Conservation (phyloP, 2,888 invertebrate species). For the Ophioninae sp. region DNA sequence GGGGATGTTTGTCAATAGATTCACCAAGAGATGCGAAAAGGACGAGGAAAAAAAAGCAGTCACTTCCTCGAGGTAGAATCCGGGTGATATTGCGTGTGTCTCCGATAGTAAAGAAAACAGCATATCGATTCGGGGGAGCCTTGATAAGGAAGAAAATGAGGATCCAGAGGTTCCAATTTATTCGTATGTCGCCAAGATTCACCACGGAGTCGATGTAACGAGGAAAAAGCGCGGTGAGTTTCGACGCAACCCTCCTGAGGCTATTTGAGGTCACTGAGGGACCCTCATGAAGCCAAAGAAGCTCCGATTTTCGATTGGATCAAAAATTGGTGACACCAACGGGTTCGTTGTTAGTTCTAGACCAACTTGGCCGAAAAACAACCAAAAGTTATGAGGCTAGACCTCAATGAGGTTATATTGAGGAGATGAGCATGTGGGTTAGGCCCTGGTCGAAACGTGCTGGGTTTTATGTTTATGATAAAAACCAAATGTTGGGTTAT, state of each 20-base stretch:
- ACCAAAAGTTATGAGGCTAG: no score
- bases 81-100: constrained; percentile 29
- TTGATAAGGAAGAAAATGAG: neutral
- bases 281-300: constrained; percentile 30
- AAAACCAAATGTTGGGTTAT: no score
- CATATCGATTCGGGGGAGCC: neutral
- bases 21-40: neutral
- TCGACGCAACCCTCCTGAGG: constrained; percentile 4
- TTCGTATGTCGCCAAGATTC: constrained; percentile 10
- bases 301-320: neutral
- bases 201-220: constrained; percentile 4
- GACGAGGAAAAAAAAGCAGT: constrained; percentile 2
- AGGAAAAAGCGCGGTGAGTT: constrained; percentile 13
- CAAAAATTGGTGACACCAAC: constrained; percentile 15
- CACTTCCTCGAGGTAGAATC: constrained; percentile 24
- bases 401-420: no score
- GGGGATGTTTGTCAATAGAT: constrained; percentile 2
- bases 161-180: constrained; percentile 27
- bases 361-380: no score
- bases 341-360: no score
- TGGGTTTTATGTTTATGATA: no score
- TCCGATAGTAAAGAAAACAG: neutral
- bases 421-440: no score
- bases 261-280: constrained; percentile 21
- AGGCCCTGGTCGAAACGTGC: no score